phyloP scores from a whole-genome alignment of 2,888 invertebrate genomes.

The Pseudococcus viburni region DNA sequence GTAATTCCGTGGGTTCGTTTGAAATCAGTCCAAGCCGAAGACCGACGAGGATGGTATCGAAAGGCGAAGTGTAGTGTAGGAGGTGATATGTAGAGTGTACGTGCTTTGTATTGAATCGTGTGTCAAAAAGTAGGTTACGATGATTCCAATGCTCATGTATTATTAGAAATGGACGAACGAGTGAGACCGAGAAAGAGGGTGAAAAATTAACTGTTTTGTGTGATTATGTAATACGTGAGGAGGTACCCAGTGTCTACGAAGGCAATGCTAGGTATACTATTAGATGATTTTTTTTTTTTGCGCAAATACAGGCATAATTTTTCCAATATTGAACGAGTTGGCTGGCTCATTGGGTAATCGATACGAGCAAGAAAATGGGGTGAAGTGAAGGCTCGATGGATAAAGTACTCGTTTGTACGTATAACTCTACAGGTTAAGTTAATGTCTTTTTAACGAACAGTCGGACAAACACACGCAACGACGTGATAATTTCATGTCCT shows the following conservation, averaged over 20 bases:
- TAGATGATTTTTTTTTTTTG: background rate
- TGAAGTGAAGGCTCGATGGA: background rate
- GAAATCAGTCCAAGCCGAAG: conserved; percentile 21
- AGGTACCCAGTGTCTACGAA: background rate
- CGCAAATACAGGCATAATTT: background rate
- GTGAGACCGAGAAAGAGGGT: background rate
- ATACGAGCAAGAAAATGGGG: background rate
- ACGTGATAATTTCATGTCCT: background rate
- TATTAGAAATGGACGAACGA: background rate
- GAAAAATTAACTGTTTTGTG: background rate
- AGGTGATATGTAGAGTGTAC: background rate
- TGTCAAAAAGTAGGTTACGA: conserved; percentile 25
- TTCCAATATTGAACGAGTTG: background rate
- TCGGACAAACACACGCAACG: background rate
- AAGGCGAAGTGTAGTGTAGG: background rate
- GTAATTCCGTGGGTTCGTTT: conserved; percentile 21
- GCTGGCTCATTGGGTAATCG: background rate
- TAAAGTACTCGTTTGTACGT: background rate
- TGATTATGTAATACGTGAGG: background rate
- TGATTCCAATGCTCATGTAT: conserved; percentile 16
- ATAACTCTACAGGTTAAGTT: background rate
- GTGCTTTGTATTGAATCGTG: conserved; percentile 5
- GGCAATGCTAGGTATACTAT: background rate
- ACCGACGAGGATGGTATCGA: background rate
- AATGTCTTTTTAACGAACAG: background rate